Base-by-base conservation (phyloP, 2,113 vertebrate genomes). In the Chloroceryle aenea region DNA sequence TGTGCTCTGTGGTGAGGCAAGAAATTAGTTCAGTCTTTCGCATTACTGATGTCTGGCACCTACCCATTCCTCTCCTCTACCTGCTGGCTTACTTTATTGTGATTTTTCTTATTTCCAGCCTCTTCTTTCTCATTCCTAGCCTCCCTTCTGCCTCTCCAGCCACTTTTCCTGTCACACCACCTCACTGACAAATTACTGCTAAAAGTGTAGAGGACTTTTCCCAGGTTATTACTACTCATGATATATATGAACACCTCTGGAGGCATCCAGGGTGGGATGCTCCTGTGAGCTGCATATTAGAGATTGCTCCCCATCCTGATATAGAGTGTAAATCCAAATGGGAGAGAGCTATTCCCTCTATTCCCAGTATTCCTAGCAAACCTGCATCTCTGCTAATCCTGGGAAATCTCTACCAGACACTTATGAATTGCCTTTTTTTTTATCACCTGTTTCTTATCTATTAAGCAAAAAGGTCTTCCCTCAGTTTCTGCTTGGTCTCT, bases 401-500 rank as follows among this genome's bases (percentile, higher is more conserved):
- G 63, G 61, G 15, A 96, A 87, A 55, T 63, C 16, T 89, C 40
- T 52, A 83, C 63, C 61, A 89, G 76, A 66, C 43, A 85, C 13
- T 55, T 22, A 92, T 80, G 78, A 94, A 88, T 74, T 68, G 36
- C 69, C 48, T 17, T 43, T 50, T 83, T 96, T 95, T 94, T 36
- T 94, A 71, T 86, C 85, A 89, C 89, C 61, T 81, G 34, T 87
- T 87, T 79, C 88, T 52, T 79, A 87, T 85, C 64, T 80, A 23
- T 72, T 88, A 86, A 92, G 27, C 15, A 89, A 61, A 89, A 47
- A 43, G 32, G 34, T 59, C 75, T 84, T 91, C 59, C 45, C 66
- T 20, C 40, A 43, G 25, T 87, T 97, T 96, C 71, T 91, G 87
- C 85, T 90, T 80, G 17, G 66, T 89, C 32, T 68, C 85, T 94